A percentile compares a stretch with the other conserved stretches of the same genome.
phyloP scores from a whole-genome alignment of 2,113 vertebrate species.

The Gadus macrocephalus region DNA sequence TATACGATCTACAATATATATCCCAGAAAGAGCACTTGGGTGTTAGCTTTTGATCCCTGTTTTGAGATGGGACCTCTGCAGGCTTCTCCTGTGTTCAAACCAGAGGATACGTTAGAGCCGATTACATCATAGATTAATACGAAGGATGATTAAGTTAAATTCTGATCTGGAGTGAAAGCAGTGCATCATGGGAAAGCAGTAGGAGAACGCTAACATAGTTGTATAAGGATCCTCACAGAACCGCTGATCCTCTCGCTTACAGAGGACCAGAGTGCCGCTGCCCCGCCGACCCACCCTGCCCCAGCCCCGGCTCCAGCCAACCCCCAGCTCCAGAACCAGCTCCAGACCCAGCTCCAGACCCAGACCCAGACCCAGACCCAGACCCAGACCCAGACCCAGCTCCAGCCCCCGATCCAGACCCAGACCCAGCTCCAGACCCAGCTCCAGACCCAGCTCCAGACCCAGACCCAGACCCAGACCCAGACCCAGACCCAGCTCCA shows the following conservation, averaged over 20 bases:
- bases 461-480: conserved; percentile 56
- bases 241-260: conserved; percentile 13
- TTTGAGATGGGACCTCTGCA: too few species aligned
- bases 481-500: conserved; percentile 5
- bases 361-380: conserved; percentile 49
- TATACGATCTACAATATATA: too few species aligned
- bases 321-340: conserved; percentile 54
- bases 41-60: too few species aligned
- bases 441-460: conserved; percentile 25
- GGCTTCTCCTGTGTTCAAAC: too few species aligned
- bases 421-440: conserved; percentile 53
- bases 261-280: conserved; percentile 51
- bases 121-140: too few species aligned
- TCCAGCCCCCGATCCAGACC: conserved; percentile 37
- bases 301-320: conserved; percentile 34
- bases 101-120: too few species aligned
- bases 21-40: too few species aligned
- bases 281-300: conserved; percentile 14
- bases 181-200: too few species aligned
- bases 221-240: too few species aligned
- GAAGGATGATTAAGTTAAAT: too few species aligned
- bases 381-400: conserved; percentile 60
- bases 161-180: too few species aligned
- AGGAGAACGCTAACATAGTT: too few species aligned
- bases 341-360: conserved; percentile 49